Conservation (phyloP, 2,888 invertebrate species). For the Hedychridium roseum region DNA sequence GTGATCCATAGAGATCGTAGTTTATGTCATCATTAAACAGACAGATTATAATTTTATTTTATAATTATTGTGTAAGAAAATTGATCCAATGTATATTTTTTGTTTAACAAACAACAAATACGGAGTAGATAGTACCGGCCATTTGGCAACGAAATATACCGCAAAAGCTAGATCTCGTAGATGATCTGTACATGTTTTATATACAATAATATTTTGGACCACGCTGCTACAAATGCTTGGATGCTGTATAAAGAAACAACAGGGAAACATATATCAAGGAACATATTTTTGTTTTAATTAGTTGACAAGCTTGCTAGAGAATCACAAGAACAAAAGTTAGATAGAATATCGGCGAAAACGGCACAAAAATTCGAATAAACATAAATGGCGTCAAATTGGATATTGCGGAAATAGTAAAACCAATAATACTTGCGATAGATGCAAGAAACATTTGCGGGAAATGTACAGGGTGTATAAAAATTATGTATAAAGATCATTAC, state of each 20-base stretch:
- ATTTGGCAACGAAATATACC: slow-evolving; percentile 46
- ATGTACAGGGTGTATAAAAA: no score
- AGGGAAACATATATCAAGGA: slow-evolving; percentile 21
- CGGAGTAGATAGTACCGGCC: slow-evolving; percentile 36
- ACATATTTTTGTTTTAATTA: slow-evolving; percentile 37
- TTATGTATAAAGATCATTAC: no score
- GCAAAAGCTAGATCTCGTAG: slow-evolving; percentile 35
- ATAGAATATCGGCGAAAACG: no score
- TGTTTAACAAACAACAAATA: no score
- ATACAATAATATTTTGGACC: slow-evolving; percentile 34
- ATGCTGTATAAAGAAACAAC: slow-evolving; percentile 37
- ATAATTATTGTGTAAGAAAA: no score
- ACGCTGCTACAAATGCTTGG: slow-evolving; percentile 39
- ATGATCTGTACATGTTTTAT: no score
- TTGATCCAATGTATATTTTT: no score
- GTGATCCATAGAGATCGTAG: no score
- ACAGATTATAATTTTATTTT: no score
- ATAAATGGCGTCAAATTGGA: slow-evolving; percentile 24
- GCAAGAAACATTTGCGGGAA: slow-evolving; percentile 19
- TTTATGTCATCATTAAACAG: no score
- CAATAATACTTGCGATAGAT: slow-evolving; percentile 20
- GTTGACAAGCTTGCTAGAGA: slow-evolving; percentile 21
- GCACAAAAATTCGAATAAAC: no score
- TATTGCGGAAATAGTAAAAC: slow-evolving; percentile 17
- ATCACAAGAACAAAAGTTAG: no score